Evolutionary conservation across 2,888 invertebrate species (phyloP), one percentile per base, ranked within the genome.

Genomic region (Gonocerus acuteangulatus): DNA sequence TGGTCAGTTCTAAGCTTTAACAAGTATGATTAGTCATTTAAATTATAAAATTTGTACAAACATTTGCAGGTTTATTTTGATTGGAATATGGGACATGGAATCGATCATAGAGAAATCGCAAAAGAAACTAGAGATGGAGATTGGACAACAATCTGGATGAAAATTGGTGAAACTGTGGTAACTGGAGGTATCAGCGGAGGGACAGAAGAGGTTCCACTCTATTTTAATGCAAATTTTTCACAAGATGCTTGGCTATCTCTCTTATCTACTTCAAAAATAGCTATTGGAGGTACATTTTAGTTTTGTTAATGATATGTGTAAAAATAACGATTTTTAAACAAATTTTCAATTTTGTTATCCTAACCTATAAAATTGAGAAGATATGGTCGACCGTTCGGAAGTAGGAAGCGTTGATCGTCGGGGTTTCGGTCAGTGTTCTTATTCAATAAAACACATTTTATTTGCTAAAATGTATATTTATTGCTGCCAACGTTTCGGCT

Each of bases 131-230:
- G 80, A 0, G 81, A 82, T 64, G 82, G 82, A 2, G 81, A 83
- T 65, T 86, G 85, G 86, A 79, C 82, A 64, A 80, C 82, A 51
- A 77, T 87, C 51, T 74, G 80, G 48, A 72, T 85, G 18, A 76
- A 76, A 63, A 75, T 82, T 19, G 78, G 77, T 62, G 77, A 76
- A 54, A 67, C 68, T 56, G 65, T 63, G 44, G 62, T 70, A 18
- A 61, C 62, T 21, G 69, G 69, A 2, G 64, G 68, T 21, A 61
- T 70, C n/a, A 58, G 52, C 9, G 69, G 60, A 19, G 68, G 59
- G 16, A 64, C 59, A 13, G 62, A 49, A n/a, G 65, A 65, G 34
- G 54, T 52, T 11, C 42, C 61, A 21, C 45, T 23, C 27, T 16
- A 39, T 15, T 62, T 65, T 39, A 66, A 66, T 13, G 66, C 67